Percentiles rank a stretch among this genome's conserved stretches.
phyloP scores from a whole-genome alignment of 2,888 invertebrate species.

The Quadriops clusia region DNA sequence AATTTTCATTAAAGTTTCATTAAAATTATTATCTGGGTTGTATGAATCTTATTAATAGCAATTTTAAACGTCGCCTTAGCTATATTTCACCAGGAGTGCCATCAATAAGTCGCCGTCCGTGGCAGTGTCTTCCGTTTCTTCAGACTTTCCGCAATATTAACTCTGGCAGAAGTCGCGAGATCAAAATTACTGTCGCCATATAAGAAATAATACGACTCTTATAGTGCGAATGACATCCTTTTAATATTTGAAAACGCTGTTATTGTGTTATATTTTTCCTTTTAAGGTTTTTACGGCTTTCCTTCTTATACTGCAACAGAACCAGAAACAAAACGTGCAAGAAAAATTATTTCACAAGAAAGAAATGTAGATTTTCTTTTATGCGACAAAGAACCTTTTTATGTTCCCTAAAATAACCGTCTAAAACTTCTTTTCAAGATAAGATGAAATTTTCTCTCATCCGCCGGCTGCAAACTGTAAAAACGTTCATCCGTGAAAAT shows the following conservation, averaged over 20 bases:
- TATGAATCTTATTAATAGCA: slow-evolving; percentile 13
- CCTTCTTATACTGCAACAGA: too few species aligned
- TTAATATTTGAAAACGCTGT: slow-evolving; percentile 15
- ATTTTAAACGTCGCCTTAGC: slow-evolving; percentile 11
- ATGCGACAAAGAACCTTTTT: too few species aligned
- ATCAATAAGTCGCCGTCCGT: slow-evolving; percentile 15
- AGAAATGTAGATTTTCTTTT: too few species aligned
- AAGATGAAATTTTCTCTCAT: too few species aligned
- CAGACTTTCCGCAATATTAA: slow-evolving; percentile 15
- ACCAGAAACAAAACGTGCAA: too few species aligned
- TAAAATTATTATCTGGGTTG: slow-evolving; percentile 12
- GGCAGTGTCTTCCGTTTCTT: slow-evolving; percentile 13
- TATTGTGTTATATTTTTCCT: slow-evolving; percentile 12
- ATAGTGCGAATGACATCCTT: slow-evolving; percentile 12
- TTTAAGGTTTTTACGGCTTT: too few species aligned
- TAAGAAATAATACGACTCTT: slow-evolving; percentile 14
- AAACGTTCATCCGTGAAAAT: too few species aligned
- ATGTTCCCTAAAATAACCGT: too few species aligned
- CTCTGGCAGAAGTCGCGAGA: slow-evolving; percentile 11
- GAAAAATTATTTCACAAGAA: too few species aligned
- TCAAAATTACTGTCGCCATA: slow-evolving; percentile 16
- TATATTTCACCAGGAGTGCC: slow-evolving; percentile 13
- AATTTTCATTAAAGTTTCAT: slow-evolving; percentile 14
- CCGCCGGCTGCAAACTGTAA: too few species aligned
- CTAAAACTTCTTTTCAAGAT: too few species aligned